Evolutionary conservation across 2,888 invertebrate genomes (phyloP).

Genomic region (Lithophane leautieri): DNA sequence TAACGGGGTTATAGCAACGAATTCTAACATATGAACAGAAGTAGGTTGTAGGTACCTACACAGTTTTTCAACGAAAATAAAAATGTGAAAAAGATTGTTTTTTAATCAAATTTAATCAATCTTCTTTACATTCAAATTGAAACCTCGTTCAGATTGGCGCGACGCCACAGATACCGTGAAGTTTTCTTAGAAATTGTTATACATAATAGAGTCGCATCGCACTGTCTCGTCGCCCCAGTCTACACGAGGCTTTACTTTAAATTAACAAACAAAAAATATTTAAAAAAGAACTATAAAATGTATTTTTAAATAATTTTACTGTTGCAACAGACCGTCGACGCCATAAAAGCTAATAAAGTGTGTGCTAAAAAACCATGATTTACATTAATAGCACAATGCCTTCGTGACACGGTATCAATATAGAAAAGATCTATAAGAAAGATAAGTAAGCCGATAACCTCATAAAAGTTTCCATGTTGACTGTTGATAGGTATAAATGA

Average conservation of each 20-base stretch:
- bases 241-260: background rate
- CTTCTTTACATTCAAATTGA: background rate
- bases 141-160: too few species aligned
- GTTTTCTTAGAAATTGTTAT: too few species aligned
- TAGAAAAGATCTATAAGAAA: background rate
- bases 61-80: background rate
- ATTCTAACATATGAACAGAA: background rate
- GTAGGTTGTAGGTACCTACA: too few species aligned
- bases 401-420: background rate
- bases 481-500: background rate
- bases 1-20: background rate
- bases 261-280: too few species aligned
- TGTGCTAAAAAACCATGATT: background rate
- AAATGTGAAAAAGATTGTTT: background rate
- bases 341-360: background rate
- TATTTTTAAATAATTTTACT: background rate
- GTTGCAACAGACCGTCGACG: background rate
- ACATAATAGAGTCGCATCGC: too few species aligned
- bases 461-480: background rate
- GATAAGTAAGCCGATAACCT: constrained; percentile 3
- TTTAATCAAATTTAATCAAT: background rate
- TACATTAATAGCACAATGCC: background rate
- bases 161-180: too few species aligned
- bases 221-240: too few species aligned
- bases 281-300: background rate